phyloP scores from a whole-genome alignment of 2,797 vertebrate genomes.

The Novumbra hubbsi region DNA sequence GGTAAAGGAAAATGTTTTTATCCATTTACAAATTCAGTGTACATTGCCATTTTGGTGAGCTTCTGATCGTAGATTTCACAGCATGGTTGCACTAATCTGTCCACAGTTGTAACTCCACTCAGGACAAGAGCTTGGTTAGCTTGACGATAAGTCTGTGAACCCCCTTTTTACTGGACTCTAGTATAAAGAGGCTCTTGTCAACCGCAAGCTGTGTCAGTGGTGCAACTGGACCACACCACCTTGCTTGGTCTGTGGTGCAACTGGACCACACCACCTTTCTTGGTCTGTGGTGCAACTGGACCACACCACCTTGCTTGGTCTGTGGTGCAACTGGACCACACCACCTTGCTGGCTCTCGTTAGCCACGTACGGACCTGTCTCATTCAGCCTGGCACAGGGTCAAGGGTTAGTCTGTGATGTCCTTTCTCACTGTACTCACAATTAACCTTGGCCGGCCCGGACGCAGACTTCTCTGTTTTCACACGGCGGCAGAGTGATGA shows the following conservation, averaged over 20 bases:
- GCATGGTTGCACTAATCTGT: too few relatives aligned
- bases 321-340: too few relatives aligned
- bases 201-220: not conserved
- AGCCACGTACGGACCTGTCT: constrained; percentile 76
- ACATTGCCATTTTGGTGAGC: too few relatives aligned
- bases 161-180: not conserved
- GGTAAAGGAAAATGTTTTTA: too few relatives aligned
- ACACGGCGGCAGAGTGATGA: constrained; percentile 70
- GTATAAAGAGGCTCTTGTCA: not conserved
- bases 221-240: not conserved
- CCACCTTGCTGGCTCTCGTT: not conserved
- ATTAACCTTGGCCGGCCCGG: constrained; percentile 82
- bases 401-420: constrained; percentile 71
- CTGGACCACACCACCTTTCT: not conserved
- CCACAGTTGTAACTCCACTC: too few relatives aligned
- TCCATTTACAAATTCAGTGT: too few relatives aligned
- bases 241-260: too few relatives aligned
- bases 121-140: too few relatives aligned
- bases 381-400: constrained; percentile 70
- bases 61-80: too few relatives aligned
- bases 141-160: too few relatives aligned
- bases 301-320: too few relatives aligned
- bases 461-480: constrained; percentile 83
- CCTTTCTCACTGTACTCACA: constrained; percentile 83
- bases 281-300: not conserved